Conservation (phyloP, 2,113 vertebrate genomes). For the Hippocampus mohnikei region DNA sequence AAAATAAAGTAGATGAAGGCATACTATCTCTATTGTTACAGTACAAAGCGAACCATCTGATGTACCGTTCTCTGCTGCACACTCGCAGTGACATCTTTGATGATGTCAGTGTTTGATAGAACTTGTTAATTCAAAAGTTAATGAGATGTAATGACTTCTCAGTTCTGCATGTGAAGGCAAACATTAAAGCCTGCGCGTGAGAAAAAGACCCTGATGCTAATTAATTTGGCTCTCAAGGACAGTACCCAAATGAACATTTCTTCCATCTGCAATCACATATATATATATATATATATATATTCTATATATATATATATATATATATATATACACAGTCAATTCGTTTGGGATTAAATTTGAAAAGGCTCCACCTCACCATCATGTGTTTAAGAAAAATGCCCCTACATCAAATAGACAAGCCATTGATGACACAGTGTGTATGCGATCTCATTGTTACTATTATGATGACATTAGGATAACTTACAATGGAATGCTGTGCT, state of each 20-base stretch:
- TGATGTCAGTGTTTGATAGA: slow-evolving; percentile 61
- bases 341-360: neutral
- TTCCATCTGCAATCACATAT: neutral
- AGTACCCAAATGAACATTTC: slow-evolving; percentile 20
- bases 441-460: neutral
- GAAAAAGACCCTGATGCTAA: slow-evolving; percentile 35
- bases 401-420: too few species aligned
- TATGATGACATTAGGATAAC: neutral
- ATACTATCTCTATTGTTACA: slow-evolving; percentile 4
- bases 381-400: too few species aligned
- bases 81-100: slow-evolving; percentile 47
- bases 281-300: neutral
- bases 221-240: slow-evolving; percentile 30
- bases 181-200: slow-evolving; percentile 73
- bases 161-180: slow-evolving; percentile 75
- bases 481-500: slow-evolving; percentile 3
- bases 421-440: too few species aligned
- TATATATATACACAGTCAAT: neutral
- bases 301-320: neutral
- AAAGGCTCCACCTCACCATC: too few species aligned
- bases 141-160: slow-evolving; percentile 78
- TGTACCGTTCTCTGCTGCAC: slow-evolving; percentile 23
- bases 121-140: slow-evolving; percentile 74
- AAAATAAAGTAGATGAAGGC: slow-evolving; percentile 1
- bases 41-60: slow-evolving; percentile 22